A percentile compares a stretch with the other conserved stretches of the same genome.
Evolutionary conservation across 2,888 invertebrate genomes (phyloP).

Genomic region (Plagodis dolabraria): DNA sequence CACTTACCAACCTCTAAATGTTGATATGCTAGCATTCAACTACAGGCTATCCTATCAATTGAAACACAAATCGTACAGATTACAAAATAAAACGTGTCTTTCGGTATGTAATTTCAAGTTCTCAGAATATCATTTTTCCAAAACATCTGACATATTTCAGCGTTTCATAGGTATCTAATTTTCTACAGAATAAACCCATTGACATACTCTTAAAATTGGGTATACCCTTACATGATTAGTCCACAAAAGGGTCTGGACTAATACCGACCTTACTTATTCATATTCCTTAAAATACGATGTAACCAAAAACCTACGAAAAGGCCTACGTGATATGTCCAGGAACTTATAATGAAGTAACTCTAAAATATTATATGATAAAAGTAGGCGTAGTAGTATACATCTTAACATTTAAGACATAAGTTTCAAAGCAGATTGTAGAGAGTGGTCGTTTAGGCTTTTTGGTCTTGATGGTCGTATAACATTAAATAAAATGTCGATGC

Average conservation of each 20-base stretch:
- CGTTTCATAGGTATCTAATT: neutral
- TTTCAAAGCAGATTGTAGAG: constrained; percentile 10
- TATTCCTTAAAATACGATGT: constrained; percentile 22
- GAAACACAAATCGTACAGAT: too few species aligned
- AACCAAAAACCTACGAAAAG: constrained; percentile 28
- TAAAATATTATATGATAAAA: neutral
- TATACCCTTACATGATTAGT: constrained; percentile 20
- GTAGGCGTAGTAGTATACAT: neutral
- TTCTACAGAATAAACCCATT: neutral
- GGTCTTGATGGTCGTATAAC: constrained; percentile 16
- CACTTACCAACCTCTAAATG: too few species aligned
- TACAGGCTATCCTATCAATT: too few species aligned
- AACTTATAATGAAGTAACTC: constrained; percentile 12
- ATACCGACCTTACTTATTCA: constrained; percentile 23
- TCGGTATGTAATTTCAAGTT: too few species aligned
- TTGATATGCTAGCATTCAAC: too few species aligned
- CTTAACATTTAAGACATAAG: constrained; percentile 1
- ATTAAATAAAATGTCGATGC: constrained; percentile 27
- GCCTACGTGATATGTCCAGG: constrained; percentile 16
- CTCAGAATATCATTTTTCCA: too few species aligned
- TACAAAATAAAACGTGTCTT: too few species aligned
- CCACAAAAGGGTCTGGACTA: constrained; percentile 15
- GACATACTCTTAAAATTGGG: constrained; percentile 3
- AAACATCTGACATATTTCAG: too few species aligned
- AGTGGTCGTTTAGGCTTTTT: constrained; percentile 6